Conservation (phyloP, 2,113 vertebrate species). For the Cyanistes caeruleus region DNA sequence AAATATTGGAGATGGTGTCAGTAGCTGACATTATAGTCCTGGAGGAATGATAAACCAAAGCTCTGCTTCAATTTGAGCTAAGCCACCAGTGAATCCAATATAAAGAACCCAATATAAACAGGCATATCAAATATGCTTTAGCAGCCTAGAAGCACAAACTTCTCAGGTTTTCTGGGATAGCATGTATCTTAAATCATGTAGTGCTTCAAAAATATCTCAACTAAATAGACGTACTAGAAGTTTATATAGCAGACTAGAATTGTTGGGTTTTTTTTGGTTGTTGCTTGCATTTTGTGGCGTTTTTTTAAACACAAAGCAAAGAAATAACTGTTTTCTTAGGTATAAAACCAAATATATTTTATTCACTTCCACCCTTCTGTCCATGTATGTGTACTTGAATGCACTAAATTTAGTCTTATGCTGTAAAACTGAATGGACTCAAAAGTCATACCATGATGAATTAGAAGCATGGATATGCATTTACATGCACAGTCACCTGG, state of each 20-base stretch:
- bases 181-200: background rate
- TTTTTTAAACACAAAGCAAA: background rate
- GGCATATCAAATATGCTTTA: slow-evolving; percentile 10
- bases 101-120: slow-evolving; percentile 36
- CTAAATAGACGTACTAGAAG: background rate
- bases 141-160: slow-evolving; percentile 3
- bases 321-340: background rate
- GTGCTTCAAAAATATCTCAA: background rate
- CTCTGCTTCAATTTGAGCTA: slow-evolving; percentile 12
- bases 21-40: slow-evolving; percentile 37
- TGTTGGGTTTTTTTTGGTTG: background rate
- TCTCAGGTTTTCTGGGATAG: background rate
- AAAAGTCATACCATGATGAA: background rate
- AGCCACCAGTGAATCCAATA: slow-evolving; percentile 31
- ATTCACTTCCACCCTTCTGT: background rate
- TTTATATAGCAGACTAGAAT: background rate
- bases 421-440: background rate
- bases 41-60: slow-evolving; percentile 43
- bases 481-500: background rate
- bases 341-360: background rate
- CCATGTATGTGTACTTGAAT: background rate
- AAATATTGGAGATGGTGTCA: background rate
- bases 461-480: background rate
- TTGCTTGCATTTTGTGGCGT: background rate
- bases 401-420: background rate